phyloP scores from a whole-genome alignment of 2,797 vertebrate genomes.

The Vespertilio murinus region DNA sequence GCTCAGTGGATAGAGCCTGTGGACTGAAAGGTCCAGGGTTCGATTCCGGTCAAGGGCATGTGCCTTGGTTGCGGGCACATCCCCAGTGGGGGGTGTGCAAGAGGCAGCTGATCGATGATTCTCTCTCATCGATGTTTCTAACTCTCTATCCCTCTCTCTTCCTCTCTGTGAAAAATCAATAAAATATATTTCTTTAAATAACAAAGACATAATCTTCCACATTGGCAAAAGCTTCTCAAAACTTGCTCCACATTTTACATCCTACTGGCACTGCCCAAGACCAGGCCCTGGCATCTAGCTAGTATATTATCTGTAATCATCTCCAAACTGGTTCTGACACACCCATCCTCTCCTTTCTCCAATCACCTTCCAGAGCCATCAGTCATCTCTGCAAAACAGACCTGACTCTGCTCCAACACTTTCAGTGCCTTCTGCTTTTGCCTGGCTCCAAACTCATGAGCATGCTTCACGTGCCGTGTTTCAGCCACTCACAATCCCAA shows the following conservation, averaged over 20 bases:
- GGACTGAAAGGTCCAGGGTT: too few relatives aligned
- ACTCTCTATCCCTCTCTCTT: too few relatives aligned
- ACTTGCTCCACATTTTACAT: background rate
- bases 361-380: background rate
- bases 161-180: too few relatives aligned
- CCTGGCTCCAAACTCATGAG: background rate
- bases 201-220: background rate
- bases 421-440: background rate
- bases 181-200: too few relatives aligned
- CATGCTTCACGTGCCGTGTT: background rate
- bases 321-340: background rate
- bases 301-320: background rate
- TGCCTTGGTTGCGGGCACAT: too few relatives aligned
- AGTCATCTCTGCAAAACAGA: background rate
- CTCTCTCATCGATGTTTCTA: too few relatives aligned
- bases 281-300: background rate
- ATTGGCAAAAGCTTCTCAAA: background rate
- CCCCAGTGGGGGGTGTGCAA: too few relatives aligned
- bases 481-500: background rate
- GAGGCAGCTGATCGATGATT: too few relatives aligned
- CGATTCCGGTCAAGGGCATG: too few relatives aligned
- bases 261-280: background rate
- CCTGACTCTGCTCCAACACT: background rate
- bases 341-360: background rate
- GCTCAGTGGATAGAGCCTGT: too few relatives aligned